Base-by-base conservation (phyloP, 2,113 vertebrate genomes). In the Fregata magnificens region DNA sequence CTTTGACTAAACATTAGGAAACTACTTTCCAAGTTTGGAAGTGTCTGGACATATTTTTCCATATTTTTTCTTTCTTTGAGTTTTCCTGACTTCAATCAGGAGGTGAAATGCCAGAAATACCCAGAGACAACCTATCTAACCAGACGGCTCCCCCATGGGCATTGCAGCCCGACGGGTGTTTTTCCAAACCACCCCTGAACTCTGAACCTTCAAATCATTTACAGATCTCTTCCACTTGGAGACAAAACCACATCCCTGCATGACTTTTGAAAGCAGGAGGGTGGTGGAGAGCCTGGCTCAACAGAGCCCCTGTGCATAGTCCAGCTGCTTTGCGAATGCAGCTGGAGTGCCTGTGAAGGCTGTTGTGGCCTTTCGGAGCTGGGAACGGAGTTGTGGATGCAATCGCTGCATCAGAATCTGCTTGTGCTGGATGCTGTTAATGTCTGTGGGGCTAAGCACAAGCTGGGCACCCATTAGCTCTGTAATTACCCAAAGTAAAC, bases 181-280 rank as follows among this genome's bases (percentile, higher is more conserved):
- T 94, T 85, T 89, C 73, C 88, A 94, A 94, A 73, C 53, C 83
- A 87, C 73, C 9, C 49, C 91, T 95, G 96, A 95, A 95, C 91
- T 95, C 86, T 89, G 93, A 97, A 97, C 96, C 78, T 90, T 85
- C 84, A 91, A 94, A 95, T 95, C 66, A 73, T 53, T 93, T 85
- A 87, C 97, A 95, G 93, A 85, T 77, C 84, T 47, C 77, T 82
- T 84, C 77, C 86, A 73, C 2, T 0, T 7, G 1, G 62, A 82
- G 67, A 65, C 1, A 0, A 96, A 95, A 90, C 91, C 94, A 82
- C 85, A 88, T 70, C 82, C 36, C 82, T 65, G 66, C 40, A 18
- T 50, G 81, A 58, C 29, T 91, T 52, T 4, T 65, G 55, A 56
- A 90, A 82, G 87, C 45, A 50, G 53, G 56, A 94, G 32, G 8